Conservation (phyloP, 2,797 vertebrate genomes). For the Brachymystax lenok region DNA sequence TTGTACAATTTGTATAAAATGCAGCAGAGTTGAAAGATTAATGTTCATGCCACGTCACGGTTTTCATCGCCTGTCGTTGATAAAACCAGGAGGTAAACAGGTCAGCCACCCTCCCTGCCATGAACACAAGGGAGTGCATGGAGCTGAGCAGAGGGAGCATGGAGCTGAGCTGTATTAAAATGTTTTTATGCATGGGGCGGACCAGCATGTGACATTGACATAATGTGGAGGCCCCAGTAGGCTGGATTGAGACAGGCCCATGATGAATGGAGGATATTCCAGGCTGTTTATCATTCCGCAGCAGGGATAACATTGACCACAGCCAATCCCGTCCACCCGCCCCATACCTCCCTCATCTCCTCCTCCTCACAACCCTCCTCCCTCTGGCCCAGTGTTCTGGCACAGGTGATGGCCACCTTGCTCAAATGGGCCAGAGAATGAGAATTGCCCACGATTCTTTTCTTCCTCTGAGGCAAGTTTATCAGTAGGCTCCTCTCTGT, state of each 20-base stretch:
- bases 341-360: conserved; percentile 22
- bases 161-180: conserved; percentile 71
- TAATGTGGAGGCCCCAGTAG: conserved; percentile 71
- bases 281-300: conserved; percentile 76
- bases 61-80: neutral
- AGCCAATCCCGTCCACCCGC: conserved; percentile 15
- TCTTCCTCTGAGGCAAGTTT: neutral
- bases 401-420: neutral
- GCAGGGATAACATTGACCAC: conserved; percentile 38
- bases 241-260: conserved; percentile 69
- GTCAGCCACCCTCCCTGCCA: conserved; percentile 6
- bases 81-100: neutral
- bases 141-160: conserved; percentile 12
- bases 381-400: neutral
- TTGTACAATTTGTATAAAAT: neutral
- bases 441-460: neutral
- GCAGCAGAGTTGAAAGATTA: neutral
- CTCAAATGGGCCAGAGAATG: neutral
- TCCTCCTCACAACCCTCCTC: conserved; percentile 5
- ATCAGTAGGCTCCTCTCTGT: neutral
- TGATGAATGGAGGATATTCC: conserved; percentile 79
- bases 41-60: neutral
- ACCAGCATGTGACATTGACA: conserved; percentile 72
- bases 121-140: neutral
- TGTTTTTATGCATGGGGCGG: conserved; percentile 75